phyloP scores from a whole-genome alignment of 1,140 invertebrate species.

The Aleiodes sp. region DNA sequence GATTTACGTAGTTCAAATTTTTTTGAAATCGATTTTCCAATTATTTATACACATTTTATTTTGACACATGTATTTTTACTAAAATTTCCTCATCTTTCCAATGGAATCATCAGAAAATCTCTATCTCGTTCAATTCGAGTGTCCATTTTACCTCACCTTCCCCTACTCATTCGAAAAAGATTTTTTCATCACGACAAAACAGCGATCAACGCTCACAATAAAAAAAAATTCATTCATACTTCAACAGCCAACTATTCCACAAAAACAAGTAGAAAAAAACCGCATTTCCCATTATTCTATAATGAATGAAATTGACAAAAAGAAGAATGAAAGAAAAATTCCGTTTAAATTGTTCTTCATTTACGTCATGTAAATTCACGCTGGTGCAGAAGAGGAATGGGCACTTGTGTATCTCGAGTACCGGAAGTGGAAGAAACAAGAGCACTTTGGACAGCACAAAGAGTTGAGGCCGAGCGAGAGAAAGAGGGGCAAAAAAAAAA shows the following conservation, averaged over 20 bases:
- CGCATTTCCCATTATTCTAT: not conserved
- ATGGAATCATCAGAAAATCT: no score
- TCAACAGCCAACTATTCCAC: no score
- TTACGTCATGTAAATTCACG: slow-evolving; percentile 16
- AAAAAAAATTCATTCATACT: not conserved
- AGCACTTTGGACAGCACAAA: not conserved
- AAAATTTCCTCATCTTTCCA: no score
- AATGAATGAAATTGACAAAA: not conserved
- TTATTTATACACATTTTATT: no score
- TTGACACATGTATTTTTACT: no score
- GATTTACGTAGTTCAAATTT: no score
- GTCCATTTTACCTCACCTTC: no score
- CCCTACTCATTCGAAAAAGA: no score
- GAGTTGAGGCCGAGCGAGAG: not conserved
- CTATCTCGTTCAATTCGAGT: no score
- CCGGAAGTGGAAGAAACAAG: slow-evolving; percentile 19
- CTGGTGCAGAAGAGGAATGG: slow-evolving; percentile 5
- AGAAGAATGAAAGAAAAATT: not conserved
- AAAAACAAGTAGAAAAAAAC: not conserved
- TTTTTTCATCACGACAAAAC: no score
- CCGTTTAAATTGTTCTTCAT: slow-evolving; percentile 3
- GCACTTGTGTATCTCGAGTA: not conserved
- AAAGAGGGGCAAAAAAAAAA: not conserved
- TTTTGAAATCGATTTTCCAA: no score
- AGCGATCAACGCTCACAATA: no score